phyloP scores from a whole-genome alignment of 2,888 invertebrate species.

The Graphium colonna region DNA sequence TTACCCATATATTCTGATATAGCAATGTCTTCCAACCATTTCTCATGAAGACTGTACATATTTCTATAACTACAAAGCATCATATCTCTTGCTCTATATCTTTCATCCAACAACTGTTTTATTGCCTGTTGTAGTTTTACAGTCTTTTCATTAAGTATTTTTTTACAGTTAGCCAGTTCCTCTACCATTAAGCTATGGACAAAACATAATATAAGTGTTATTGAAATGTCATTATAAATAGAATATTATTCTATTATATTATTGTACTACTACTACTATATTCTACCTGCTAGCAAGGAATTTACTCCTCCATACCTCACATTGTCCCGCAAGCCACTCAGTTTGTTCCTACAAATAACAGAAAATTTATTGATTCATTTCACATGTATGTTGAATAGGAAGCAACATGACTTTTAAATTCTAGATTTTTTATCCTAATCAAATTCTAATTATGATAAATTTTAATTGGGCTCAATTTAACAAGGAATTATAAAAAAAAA shows the following conservation, averaged over 20 bases:
- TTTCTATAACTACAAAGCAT: slow-evolving; percentile 83
- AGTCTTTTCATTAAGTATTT: slow-evolving; percentile 85
- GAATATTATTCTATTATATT: not conserved
- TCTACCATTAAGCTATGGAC: slow-evolving; percentile 92
- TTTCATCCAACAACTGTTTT: slow-evolving; percentile 85
- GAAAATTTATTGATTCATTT: not conserved
- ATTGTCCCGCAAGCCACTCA: slow-evolving; percentile 95
- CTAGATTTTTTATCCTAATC: too few relatives aligned
- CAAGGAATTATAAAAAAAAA: too few relatives aligned
- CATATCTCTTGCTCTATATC: slow-evolving; percentile 82
- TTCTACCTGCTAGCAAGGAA: slow-evolving; percentile 93
- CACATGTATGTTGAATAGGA: too few relatives aligned
- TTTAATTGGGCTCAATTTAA: too few relatives aligned
- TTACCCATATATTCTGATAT: slow-evolving; percentile 63
- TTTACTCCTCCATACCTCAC: slow-evolving; percentile 98
- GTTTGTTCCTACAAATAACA: slow-evolving; percentile 85
- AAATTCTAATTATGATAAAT: too few relatives aligned
- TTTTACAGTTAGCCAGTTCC: slow-evolving; percentile 93
- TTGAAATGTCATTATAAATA: not conserved
- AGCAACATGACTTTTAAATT: not conserved
- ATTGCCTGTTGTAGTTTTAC: slow-evolving; percentile 85
- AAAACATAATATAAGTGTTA: slow-evolving; percentile 11
- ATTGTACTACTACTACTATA: not conserved
- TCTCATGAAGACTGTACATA: slow-evolving; percentile 70
- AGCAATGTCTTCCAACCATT: slow-evolving; percentile 67